Base-by-base conservation (phyloP, 2,797 vertebrate genomes). In the Sebastes kiyomatsui region DNA sequence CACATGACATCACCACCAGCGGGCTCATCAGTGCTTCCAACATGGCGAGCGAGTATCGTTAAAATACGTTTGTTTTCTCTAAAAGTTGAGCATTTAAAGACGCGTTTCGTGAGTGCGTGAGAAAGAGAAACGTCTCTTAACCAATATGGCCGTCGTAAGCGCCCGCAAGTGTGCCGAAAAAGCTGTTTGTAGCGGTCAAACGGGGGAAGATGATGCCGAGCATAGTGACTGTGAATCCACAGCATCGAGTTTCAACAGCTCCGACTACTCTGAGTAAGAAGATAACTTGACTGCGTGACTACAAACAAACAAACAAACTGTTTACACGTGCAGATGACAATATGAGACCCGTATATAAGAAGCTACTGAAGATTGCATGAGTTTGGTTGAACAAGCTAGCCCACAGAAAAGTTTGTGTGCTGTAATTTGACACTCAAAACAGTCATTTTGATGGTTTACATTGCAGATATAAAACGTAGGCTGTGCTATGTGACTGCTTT, bases 201-300 rank as follows among this genome's bases (percentile, higher is more conserved):
- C 27, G n/a, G 72, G 71, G 6, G 87, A 68, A 60, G 72, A 69
- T 0, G 68, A 10, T 1, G 28, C 12, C 46, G 80, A 75, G 1
- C 35, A 42, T 10, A 85, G 79, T 16, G 91, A 93, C 62, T 4
- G 76, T 55, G 91, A 83, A 22, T 94, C 92, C 18, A 72, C 86
- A 35, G 75, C 86, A 25, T 92, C 94, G 77, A 93, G 90, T 90
- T 91, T 75, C 90, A 91, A 80, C 88, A 67, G 85, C 90, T 92
- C 92, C 86, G 92, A 92, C 77, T 79, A 27, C 85, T 92, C 93
- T 0, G 92, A 96, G 96, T 96, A 95, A 96, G 95, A 90, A 18
- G 27, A 28, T 33, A 6, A 12, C 18, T 46, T 60, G 0, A 28
- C 22, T 65, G 3, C 1, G 13, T n/a, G 22, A 16, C 5, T 22